phyloP scores from a whole-genome alignment of 92 coral and sea anemone species.

The Epizoanthus illoricatus region DNA sequence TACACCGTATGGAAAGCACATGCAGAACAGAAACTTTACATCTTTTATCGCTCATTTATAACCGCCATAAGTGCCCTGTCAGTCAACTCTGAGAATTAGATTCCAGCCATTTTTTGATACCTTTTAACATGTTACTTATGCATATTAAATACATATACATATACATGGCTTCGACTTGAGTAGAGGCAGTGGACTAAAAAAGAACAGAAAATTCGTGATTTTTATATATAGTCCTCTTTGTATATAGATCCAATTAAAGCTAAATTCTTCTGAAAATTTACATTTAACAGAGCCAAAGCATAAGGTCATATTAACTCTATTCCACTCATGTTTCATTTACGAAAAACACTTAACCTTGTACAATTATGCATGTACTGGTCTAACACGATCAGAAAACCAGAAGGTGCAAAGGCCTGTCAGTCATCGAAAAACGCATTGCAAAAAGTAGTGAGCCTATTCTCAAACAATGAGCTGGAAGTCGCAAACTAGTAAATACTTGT shows the following conservation, averaged over 20 bases:
- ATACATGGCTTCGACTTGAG: background rate
- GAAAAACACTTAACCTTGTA: too few species aligned
- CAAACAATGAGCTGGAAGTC: too few species aligned
- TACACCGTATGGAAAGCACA: too few species aligned
- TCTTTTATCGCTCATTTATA: slow-evolving; percentile 13
- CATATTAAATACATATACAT: too few species aligned
- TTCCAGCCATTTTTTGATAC: too few species aligned
- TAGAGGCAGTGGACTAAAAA: too few species aligned
- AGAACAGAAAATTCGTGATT: background rate
- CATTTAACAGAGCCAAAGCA: background rate
- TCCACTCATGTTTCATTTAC: background rate
- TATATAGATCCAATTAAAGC: background rate
- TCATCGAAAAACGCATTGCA: too few species aligned
- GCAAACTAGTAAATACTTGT: too few species aligned
- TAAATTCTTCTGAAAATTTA: background rate
- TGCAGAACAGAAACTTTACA: background rate
- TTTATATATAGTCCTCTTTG: background rate
- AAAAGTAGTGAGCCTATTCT: too few species aligned
- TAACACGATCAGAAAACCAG: background rate
- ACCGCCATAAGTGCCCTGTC: background rate
- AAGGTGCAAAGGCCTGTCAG: background rate
- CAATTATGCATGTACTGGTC: background rate
- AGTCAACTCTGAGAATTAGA: background rate
- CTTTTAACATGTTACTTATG: too few species aligned
- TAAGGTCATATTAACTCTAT: background rate